Evolutionary conservation across 2,888 invertebrate species (phyloP).

Genomic region (Sesia apiformis): DNA sequence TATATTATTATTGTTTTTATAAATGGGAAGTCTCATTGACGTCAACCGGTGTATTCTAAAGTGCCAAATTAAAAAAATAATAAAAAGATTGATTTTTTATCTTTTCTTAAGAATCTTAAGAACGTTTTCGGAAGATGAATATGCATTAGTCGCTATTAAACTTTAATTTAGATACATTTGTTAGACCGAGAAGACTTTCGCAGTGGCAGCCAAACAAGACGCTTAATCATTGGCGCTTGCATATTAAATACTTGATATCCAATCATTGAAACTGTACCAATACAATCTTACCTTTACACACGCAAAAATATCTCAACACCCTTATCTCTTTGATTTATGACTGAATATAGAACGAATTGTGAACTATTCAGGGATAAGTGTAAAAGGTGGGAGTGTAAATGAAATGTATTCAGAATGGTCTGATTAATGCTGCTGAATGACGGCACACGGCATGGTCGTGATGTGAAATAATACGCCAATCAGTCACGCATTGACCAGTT

Average conservation of each 20-base stretch:
- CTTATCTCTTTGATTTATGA: not conserved
- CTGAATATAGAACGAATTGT: not conserved
- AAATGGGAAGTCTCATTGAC: no score
- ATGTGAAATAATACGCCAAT: constrained; percentile 18
- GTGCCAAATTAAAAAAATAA: no score
- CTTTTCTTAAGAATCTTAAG: no score
- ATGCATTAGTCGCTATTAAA: no score
- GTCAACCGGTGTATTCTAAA: no score
- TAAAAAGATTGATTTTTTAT: no score
- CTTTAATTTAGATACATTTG: no score
- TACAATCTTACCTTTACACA: constrained; percentile 1
- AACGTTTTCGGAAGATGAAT: no score
- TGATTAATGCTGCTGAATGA: constrained; percentile 12
- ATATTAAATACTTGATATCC: constrained; percentile 19
- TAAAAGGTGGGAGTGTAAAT: constrained; percentile 1
- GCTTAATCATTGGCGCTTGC: constrained; percentile 15
- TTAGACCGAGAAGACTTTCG: not conserved
- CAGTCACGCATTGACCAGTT: constrained; percentile 16
- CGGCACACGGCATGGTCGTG: constrained; percentile 8
- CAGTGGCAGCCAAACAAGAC: not conserved
- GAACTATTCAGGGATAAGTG: not conserved
- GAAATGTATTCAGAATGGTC: constrained; percentile 9
- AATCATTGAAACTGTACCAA: constrained; percentile 14
- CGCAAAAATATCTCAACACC: not conserved
- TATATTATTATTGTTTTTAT: no score